phyloP scores from a whole-genome alignment of 2,888 invertebrate genomes.

The Lycaena phlaeas region DNA sequence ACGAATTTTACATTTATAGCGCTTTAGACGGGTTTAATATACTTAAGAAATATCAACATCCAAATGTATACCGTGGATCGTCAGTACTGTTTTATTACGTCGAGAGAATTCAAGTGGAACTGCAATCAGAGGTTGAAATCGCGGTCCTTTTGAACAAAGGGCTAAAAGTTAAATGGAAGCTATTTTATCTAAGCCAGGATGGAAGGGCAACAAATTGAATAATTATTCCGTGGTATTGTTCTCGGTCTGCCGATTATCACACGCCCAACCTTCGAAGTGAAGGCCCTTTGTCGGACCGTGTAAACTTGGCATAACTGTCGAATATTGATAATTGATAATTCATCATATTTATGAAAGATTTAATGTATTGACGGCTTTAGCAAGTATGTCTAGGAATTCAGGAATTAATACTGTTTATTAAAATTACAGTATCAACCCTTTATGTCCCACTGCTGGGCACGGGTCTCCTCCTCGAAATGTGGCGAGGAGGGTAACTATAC shows the following conservation, averaged over 20 bases:
- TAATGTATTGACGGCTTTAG: no score
- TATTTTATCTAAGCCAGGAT: slow-evolving; percentile 33
- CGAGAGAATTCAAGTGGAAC: slow-evolving; percentile 18
- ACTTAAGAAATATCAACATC: no score
- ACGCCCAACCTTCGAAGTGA: not conserved
- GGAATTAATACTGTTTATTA: no score
- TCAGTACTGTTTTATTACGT: slow-evolving; percentile 17
- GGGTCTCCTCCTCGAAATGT: no score
- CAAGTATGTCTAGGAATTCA: no score
- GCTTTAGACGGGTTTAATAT: no score
- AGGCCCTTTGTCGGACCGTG: not conserved
- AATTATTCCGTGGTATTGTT: slow-evolving; percentile 35
- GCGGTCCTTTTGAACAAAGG: slow-evolving; percentile 32
- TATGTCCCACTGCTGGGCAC: no score
- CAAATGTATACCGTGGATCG: no score
- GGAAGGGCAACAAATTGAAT: slow-evolving; percentile 56
- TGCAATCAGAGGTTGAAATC: slow-evolving; percentile 35
- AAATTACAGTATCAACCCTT: no score
- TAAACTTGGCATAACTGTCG: not conserved
- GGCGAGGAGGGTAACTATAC: no score
- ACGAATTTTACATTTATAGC: no score
- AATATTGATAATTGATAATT: not conserved
- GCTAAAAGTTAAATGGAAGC: slow-evolving; percentile 39
- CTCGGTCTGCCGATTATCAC: slow-evolving; percentile 7
- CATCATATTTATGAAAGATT: no score